Evolutionary conservation across 2,888 invertebrate genomes (phyloP).

Genomic region (Amblyjoppa proteus): DNA sequence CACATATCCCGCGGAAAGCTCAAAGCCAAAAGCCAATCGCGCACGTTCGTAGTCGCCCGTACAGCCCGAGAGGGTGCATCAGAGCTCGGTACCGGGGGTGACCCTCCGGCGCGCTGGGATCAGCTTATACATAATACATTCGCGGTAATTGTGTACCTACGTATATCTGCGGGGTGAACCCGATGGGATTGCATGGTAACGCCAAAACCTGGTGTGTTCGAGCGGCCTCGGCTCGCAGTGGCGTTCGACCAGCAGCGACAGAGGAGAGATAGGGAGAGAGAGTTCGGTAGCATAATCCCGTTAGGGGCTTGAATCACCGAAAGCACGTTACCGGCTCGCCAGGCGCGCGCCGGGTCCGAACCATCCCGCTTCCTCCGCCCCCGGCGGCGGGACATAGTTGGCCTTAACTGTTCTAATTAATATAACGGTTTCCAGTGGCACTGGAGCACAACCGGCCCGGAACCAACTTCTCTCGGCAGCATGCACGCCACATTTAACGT

Average conservation of each 20-base stretch:
- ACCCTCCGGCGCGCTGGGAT: conserved; percentile 51
- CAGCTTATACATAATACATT: conserved; percentile 70
- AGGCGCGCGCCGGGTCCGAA: conserved; percentile 41
- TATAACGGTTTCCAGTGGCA: conserved; percentile 79
- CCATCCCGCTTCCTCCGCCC: background rate
- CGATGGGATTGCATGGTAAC: conserved; percentile 67
- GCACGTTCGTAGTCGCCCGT: conserved; percentile 17
- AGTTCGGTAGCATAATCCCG: conserved; percentile 78
- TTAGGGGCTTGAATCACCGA: conserved; percentile 82
- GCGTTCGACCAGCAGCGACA: conserved; percentile 36
- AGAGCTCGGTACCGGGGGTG: conserved; percentile 21
- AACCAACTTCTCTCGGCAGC: conserved; percentile 61
- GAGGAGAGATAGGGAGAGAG: conserved; percentile 38
- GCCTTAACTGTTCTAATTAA: conserved; percentile 83
- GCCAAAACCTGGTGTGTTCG: conserved; percentile 60
- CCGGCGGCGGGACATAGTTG: conserved; percentile 73
- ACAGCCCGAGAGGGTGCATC: conserved; percentile 24
- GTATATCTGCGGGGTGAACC: conserved; percentile 64
- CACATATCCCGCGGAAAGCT: conserved; percentile 22
- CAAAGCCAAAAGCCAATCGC: conserved; percentile 58
- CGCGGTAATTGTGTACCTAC: conserved; percentile 71
- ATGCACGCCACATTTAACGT: conserved; percentile 61
- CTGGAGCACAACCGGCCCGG: conserved; percentile 29
- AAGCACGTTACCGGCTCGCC: conserved; percentile 78
- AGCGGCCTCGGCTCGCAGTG: conserved; percentile 50